Base-by-base conservation (phyloP, 2,797 vertebrate genomes). In the Acanthiza pusilla region DNA sequence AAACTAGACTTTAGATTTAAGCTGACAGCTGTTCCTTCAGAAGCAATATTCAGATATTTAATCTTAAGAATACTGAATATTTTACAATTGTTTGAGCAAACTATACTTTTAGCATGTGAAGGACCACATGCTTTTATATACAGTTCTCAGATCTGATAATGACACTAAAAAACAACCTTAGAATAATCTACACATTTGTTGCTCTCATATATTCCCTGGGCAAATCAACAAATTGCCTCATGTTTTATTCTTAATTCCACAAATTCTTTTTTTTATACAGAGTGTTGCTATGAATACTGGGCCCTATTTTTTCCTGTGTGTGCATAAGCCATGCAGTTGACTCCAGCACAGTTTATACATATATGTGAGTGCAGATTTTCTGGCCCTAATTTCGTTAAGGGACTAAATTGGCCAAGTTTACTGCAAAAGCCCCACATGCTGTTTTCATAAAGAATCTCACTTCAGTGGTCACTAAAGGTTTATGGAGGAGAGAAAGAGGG, bases 1-100 rank as follows among this genome's bases (percentile, higher is more conserved):
- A 98, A 98, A 98, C 98, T 98, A 98, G 98, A 98, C 97, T 98
- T 98, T 95, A 98, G 98, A 99, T 99, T 98, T 98, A 98, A 98
- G 97, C 96, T 98, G 98, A 98, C 98, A 98, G 98, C 97, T 98
- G 96, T 98, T 98, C 90, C 66, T 98, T 98, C 97, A 98, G 96
- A 98, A 98, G 97, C 98, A 97, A 98, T 97, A 98, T 97, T 97
- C 96, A 98, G 97, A 97, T 98, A 98, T 96, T 98, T 97, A 97
- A 97, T 98, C 96, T 97, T 95, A 95, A 96, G 96, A 97, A 96
- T 95, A 87, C 86, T 97, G 97, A 97, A 95, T 96, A 96, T 97
- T 97, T 98, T 97, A 96, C 93, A 85, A 87, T 96, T 94, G 91
- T 96, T 97, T 95, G 91, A 96, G 90, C 76, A 97, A 97, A 97